phyloP scores from a whole-genome alignment of 2,888 invertebrate species.

The Zootermopsis nevadensis region DNA sequence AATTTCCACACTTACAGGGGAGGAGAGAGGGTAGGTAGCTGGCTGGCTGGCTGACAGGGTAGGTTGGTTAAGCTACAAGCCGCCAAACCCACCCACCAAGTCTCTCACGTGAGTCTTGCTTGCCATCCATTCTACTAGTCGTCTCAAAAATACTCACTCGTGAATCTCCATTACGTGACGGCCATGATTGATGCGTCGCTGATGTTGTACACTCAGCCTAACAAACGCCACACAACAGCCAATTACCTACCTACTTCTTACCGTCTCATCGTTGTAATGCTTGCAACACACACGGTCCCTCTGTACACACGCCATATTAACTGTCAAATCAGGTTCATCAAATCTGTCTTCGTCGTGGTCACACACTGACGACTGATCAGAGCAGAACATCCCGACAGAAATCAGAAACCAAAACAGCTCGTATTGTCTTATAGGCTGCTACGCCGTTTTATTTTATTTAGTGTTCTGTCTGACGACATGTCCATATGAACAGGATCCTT shows the following conservation, averaged over 20 bases:
- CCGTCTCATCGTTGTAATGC: no score
- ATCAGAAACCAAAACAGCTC: no score
- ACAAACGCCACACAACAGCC: slow-evolving; percentile 18
- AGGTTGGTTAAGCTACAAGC: slow-evolving; percentile 44
- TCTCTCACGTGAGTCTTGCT: background rate
- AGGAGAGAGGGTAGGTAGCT: slow-evolving; percentile 22
- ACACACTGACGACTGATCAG: background rate
- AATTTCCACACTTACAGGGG: slow-evolving; percentile 58
- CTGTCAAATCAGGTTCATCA: background rate
- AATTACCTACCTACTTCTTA: background rate
- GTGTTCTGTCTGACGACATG: no score
- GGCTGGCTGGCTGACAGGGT: slow-evolving; percentile 31
- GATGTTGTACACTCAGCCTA: slow-evolving; percentile 27
- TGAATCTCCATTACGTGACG: slow-evolving; percentile 26
- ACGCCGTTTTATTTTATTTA: no score
- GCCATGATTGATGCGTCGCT: slow-evolving; percentile 35
- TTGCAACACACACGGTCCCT: no score
- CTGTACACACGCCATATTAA: background rate
- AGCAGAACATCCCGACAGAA: no score
- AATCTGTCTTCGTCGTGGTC: background rate
- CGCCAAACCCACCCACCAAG: slow-evolving; percentile 24
- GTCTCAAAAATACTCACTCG: slow-evolving; percentile 41
- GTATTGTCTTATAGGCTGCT: no score
- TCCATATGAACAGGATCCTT: no score
- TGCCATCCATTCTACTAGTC: slow-evolving; percentile 15